phyloP scores from a whole-genome alignment of 2,113 vertebrate species.

The Dicentrarchus labrax region DNA sequence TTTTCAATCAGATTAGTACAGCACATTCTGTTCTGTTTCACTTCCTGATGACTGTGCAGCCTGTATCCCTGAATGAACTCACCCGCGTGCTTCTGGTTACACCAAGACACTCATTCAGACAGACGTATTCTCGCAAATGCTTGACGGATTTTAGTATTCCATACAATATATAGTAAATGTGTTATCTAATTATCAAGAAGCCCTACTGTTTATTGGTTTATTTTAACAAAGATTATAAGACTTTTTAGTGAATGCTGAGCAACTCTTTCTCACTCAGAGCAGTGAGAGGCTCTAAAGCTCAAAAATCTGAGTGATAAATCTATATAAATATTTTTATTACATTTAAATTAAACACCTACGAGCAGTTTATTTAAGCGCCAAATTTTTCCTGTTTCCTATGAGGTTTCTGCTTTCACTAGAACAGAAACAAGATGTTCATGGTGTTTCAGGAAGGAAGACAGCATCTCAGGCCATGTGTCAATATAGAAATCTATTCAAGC shows the following conservation, averaged over 20 bases:
- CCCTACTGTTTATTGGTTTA: not conserved
- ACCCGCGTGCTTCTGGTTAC: slow-evolving; percentile 80
- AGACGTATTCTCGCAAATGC: slow-evolving; percentile 49
- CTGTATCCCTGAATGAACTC: slow-evolving; percentile 85
- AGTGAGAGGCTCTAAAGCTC: not conserved
- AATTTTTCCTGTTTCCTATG: not conserved
- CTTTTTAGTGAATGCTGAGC: not conserved
- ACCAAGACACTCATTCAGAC: slow-evolving; percentile 72
- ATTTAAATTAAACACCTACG: not conserved
- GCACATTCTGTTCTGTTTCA: slow-evolving; percentile 89
- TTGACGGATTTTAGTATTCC: slow-evolving; percentile 38
- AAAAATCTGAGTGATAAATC: not conserved
- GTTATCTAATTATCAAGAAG: not conserved
- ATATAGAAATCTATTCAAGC: slow-evolving; percentile 61
- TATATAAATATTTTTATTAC: not conserved
- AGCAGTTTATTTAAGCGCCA: slow-evolving; percentile 1
- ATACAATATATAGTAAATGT: slow-evolving; percentile 33
- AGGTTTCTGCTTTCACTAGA: slow-evolving; percentile 15
- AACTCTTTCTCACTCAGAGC: not conserved
- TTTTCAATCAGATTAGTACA: slow-evolving; percentile 88
- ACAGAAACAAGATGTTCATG: slow-evolving; percentile 59
- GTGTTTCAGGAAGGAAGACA: slow-evolving; percentile 63
- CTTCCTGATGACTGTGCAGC: slow-evolving; percentile 87
- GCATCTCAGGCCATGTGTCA: slow-evolving; percentile 42
- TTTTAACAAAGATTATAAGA: not conserved